Percentiles rank a stretch among this genome's conserved stretches.
Evolutionary conservation across 2,888 invertebrate species (phyloP).

Genomic region (Synergus laeviventris): DNA sequence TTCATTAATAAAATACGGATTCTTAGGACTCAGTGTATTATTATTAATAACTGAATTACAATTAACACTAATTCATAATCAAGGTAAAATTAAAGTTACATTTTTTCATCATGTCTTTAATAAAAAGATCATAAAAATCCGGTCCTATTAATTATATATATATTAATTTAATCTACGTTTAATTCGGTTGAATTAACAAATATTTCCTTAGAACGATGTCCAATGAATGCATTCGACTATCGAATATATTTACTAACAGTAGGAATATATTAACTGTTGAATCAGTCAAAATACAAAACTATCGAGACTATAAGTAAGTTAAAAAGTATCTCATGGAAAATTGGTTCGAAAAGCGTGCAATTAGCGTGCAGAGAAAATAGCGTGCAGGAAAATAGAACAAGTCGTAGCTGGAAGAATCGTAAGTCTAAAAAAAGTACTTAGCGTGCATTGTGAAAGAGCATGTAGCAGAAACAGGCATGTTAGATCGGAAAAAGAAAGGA

Average conservation of each 20-base stretch:
- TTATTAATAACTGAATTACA: not conserved
- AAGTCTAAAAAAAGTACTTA: constrained; percentile 45
- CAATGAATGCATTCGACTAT: constrained; percentile 31
- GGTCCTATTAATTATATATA: not conserved
- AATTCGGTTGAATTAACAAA: not conserved
- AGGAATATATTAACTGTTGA: constrained; percentile 26
- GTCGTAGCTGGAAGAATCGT: constrained; percentile 54
- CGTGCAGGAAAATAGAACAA: constrained; percentile 67
- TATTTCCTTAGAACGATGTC: constrained; percentile 8
- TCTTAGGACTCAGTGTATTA: not conserved
- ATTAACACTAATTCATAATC: not conserved
- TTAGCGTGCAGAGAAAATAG: constrained; percentile 71
- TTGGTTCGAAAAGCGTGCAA: constrained; percentile 70
- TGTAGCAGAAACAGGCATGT: constrained; percentile 51
- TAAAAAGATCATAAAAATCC: not conserved
- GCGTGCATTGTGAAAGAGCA: constrained; percentile 49
- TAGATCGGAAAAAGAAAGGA: constrained; percentile 46
- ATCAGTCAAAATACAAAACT: constrained; percentile 42
- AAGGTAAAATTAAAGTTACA: not conserved
- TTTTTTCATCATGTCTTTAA: not conserved
- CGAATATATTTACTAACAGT: constrained; percentile 32
- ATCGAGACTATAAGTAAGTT: constrained; percentile 46
- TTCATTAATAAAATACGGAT: not conserved
- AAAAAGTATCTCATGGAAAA: constrained; percentile 59
- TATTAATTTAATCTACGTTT: not conserved